A percentile compares a stretch with the other conserved stretches of the same genome.
phyloP scores from a whole-genome alignment of 2,113 vertebrate genomes.

The Apteryx owenii region DNA sequence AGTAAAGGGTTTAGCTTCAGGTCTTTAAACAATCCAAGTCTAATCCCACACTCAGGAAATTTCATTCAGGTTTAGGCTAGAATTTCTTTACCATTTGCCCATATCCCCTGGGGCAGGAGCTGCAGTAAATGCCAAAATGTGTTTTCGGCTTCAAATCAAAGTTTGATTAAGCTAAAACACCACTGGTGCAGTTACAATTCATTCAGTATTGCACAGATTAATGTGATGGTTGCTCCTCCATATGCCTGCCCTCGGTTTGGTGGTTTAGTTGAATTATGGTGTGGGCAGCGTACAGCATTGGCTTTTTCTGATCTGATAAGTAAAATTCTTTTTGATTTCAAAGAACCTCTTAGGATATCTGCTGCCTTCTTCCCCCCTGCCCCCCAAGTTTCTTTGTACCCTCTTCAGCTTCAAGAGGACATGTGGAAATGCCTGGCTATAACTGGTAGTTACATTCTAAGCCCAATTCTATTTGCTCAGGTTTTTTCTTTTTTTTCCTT shows the following conservation, averaged over 20 bases:
- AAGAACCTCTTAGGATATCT: background rate
- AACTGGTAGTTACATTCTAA: background rate
- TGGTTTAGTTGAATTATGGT: background rate
- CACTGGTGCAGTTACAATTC: background rate
- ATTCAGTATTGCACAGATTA: background rate
- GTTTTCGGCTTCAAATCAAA: background rate
- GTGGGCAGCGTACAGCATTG: background rate
- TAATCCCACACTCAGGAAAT: background rate
- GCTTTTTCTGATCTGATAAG: background rate
- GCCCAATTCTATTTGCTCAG: rapidly evolving
- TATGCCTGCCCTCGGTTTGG: background rate
- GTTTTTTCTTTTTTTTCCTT: background rate
- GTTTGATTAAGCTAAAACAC: background rate
- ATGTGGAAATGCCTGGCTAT: background rate
- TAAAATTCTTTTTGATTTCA: background rate
- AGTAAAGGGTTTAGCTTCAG: background rate
- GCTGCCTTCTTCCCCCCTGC: background rate
- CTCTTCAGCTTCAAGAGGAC: background rate
- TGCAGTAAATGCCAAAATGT: background rate
- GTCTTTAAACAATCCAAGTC: background rate
- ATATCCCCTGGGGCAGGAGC: background rate
- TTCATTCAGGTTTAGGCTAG: background rate
- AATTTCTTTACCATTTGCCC: background rate
- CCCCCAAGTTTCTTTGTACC: background rate
- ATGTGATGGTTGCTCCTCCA: background rate